Evolutionary conservation across 2,888 invertebrate genomes (phyloP).

Genomic region (Meghimatium bilineatum): DNA sequence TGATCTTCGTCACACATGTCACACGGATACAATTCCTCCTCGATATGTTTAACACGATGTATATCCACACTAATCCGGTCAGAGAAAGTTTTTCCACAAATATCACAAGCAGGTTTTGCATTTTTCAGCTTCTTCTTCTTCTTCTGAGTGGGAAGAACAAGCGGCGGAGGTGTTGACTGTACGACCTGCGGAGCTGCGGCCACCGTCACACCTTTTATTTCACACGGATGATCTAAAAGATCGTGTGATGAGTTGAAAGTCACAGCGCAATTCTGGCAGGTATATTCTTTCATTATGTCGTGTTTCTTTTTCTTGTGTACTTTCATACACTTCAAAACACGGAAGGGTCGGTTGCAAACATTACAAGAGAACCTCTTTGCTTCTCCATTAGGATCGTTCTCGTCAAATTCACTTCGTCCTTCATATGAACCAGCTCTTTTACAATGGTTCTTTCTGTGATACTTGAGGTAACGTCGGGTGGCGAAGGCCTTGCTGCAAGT

Average conservation of each 20-base stretch:
- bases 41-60: slow-evolving; percentile 48
- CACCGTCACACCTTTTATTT: slow-evolving; percentile 21
- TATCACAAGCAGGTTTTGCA: slow-evolving; percentile 43
- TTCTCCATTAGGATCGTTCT: slow-evolving; percentile 38
- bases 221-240: slow-evolving; percentile 40
- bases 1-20: slow-evolving; percentile 41
- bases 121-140: slow-evolving; percentile 45
- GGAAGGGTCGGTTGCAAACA: slow-evolving; percentile 46
- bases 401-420: slow-evolving; percentile 31
- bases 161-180: slow-evolving; percentile 15
- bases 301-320: slow-evolving; percentile 50
- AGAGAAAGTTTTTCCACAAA: slow-evolving; percentile 48
- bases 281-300: slow-evolving; percentile 44
- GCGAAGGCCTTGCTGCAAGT: slow-evolving; percentile 48
- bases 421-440: slow-evolving; percentile 48
- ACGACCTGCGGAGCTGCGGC: neutral
- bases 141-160: slow-evolving; percentile 13
- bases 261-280: slow-evolving; percentile 45
- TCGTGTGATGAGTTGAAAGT: slow-evolving; percentile 39
- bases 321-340: slow-evolving; percentile 49
- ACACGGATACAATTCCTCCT: slow-evolving; percentile 47
- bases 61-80: slow-evolving; percentile 50
- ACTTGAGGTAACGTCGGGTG: slow-evolving; percentile 45
- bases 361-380: slow-evolving; percentile 43
- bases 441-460: slow-evolving; percentile 48